Conservation (phyloP, 2,113 vertebrate species). For the Hiodon alosoides region DNA sequence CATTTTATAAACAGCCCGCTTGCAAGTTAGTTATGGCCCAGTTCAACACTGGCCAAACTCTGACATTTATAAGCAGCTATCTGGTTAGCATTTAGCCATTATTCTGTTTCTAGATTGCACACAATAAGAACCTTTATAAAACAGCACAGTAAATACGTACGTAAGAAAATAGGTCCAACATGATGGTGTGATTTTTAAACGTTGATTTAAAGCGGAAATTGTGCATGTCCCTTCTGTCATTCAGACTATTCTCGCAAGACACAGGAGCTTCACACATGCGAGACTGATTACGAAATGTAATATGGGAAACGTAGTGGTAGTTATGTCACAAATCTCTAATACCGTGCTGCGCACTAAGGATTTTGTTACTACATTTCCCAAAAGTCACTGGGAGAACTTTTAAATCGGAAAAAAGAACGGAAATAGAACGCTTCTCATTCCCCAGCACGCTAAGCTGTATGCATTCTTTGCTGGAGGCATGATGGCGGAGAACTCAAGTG, state of each 20-base stretch:
- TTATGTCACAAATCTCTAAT: neutral
- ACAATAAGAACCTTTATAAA: neutral
- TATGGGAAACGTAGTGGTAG: conserved; percentile 40
- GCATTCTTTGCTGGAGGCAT: neutral
- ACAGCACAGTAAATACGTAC: conserved; percentile 1
- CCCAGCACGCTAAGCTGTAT: neutral
- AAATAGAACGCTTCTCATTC: conserved; percentile 4
- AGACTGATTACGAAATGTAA: neutral
- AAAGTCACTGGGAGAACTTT: neutral
- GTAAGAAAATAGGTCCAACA: neutral
- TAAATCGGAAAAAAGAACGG: conserved; percentile 1
- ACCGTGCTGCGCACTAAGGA: no score
- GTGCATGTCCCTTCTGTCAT: conserved; percentile 16
- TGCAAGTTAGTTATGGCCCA: no score
- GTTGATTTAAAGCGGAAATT: conserved; percentile 27
- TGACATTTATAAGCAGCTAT: no score
- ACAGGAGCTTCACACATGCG: conserved; percentile 27
- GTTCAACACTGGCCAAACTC: no score
- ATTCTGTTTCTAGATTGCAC: neutral
- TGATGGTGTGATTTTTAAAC: neutral
- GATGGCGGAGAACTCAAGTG: conserved; percentile 27
- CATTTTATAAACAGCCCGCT: no score
- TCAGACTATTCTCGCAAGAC: conserved; percentile 35
- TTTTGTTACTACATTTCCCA: conserved; percentile 26
- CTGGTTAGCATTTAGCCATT: neutral